Conservation (phyloP, 2,888 invertebrate species). For the Agrochola lychnidis region DNA sequence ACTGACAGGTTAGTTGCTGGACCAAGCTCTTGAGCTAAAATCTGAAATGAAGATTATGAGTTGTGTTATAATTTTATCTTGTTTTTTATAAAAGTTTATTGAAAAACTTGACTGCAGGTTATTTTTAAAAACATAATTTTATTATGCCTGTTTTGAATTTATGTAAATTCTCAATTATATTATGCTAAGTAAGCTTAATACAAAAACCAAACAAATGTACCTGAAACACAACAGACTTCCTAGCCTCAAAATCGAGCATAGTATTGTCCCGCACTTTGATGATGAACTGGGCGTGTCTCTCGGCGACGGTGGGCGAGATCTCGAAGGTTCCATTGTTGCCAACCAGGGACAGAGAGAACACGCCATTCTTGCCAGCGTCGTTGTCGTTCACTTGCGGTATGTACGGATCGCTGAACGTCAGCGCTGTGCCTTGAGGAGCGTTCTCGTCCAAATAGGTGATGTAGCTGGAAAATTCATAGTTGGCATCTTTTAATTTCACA, state of each 20-base stretch:
- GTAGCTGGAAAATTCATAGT: conserved; percentile 90
- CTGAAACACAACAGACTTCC: conserved; percentile 94
- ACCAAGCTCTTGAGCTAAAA: conserved; percentile 95
- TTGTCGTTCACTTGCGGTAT: conserved; percentile 94
- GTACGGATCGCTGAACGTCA: conserved; percentile 93
- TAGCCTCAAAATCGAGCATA: conserved; percentile 96
- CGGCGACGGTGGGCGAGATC: conserved; percentile 95
- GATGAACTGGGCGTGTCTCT: conserved; percentile 94
- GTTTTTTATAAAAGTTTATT: neutral
- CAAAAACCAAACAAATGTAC: conserved; percentile 77
- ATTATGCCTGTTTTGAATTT: neutral
- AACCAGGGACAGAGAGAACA: conserved; percentile 94
- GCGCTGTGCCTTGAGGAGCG: conserved; percentile 94
- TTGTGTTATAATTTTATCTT: neutral
- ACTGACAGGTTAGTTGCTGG: conserved; percentile 94
- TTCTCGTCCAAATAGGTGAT: conserved; percentile 95
- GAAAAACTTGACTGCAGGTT: neutral
- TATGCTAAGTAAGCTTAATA: neutral
- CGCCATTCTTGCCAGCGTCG: conserved; percentile 95
- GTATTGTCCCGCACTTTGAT: conserved; percentile 95
- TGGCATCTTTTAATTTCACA: neutral
- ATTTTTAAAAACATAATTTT: neutral
- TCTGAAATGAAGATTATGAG: conserved; percentile 85
- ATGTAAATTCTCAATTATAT: neutral
- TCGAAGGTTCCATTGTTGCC: conserved; percentile 97